phyloP scores from a whole-genome alignment of 2,797 vertebrate genomes.

The Stomatorhinus walkeri region DNA sequence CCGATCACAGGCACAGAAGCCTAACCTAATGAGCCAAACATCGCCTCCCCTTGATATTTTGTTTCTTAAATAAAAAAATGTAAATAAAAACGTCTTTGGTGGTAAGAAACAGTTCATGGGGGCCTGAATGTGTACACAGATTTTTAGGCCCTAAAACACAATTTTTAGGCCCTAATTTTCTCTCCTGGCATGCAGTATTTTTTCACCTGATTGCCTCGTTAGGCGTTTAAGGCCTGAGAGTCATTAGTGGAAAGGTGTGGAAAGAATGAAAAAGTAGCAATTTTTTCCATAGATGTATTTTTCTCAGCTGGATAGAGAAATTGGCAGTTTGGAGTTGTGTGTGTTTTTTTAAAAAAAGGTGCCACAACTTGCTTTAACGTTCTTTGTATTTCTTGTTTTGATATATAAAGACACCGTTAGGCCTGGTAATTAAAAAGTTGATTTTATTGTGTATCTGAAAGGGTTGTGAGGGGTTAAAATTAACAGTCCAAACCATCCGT shows the following conservation, averaged over 20 bases:
- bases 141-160: neutral
- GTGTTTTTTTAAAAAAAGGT: neutral
- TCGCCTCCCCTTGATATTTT: neutral
- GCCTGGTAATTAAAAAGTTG: neutral
- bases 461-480: neutral
- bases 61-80: neutral
- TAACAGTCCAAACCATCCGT: neutral
- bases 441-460: neutral
- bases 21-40: neutral
- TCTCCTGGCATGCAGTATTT: neutral
- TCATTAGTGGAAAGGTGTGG: neutral
- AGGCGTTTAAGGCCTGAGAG: neutral
- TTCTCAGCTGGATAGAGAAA: conserved; percentile 11
- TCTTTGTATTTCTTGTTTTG: neutral
- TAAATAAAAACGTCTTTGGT: neutral
- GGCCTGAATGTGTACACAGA: neutral
- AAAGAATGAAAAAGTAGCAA: neutral
- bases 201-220: neutral
- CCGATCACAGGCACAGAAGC: neutral
- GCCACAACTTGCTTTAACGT: neutral
- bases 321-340: neutral
- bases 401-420: neutral
- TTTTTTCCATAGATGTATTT: conserved; percentile 8
- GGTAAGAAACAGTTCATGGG: neutral
- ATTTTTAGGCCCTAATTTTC: neutral